These are phyloP conservation scores for Synanthedon andrenaeformis DNA, from an alignment of 2,888 invertebrate species.

Conservation along the genomic window DNA sequence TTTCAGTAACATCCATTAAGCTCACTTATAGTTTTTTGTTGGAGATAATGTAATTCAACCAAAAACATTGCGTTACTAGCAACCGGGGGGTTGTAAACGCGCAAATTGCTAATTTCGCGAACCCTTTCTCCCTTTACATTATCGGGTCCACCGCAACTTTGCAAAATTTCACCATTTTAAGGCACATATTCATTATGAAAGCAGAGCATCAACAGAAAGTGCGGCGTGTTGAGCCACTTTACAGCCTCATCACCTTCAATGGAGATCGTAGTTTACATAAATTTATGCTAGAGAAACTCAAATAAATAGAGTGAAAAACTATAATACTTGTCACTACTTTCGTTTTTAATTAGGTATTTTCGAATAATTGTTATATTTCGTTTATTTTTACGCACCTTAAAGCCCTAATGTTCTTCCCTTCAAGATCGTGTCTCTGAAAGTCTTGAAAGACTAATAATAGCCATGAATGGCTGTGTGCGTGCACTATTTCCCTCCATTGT, in stretches of 20 bases:
- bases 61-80: background rate
- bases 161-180: slow-evolving; percentile 2
- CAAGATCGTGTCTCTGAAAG: no score
- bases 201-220: background rate
- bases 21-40: background rate
- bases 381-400: no score
- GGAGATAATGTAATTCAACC: background rate
- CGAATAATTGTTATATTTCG: no score
- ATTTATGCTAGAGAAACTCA: background rate
- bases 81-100: slow-evolving; percentile 1
- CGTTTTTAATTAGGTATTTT: no score
- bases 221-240: background rate
- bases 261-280: background rate
- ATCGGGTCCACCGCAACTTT: slow-evolving; percentile 8
- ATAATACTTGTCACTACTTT: no score
- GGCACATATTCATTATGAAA: background rate
- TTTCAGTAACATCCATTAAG: no score
- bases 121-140: slow-evolving; percentile 5
- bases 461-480: no score
- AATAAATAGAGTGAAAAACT: no score
- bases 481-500: no score
- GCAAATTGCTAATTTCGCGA: slow-evolving; percentile 7
- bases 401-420: no score
- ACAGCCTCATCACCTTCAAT: background rate
- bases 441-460: no score